These are phyloP conservation scores for Rhinoptilus africanus DNA, from an alignment of 2,113 vertebrate genomes.

Conservation along the genomic window DNA sequence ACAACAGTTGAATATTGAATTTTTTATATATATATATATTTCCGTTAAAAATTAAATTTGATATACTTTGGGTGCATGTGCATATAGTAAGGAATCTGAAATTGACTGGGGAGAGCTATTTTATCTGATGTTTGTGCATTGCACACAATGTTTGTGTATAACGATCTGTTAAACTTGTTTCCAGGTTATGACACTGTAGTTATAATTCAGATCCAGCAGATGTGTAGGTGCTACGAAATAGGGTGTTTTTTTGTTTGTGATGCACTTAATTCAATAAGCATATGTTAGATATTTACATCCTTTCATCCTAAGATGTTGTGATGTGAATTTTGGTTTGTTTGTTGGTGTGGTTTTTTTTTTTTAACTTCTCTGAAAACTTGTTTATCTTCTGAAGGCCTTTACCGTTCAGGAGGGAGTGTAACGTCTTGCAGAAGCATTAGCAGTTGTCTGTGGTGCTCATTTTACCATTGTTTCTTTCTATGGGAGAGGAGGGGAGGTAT, in stretches of 20 bases:
- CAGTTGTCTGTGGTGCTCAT: neutral
- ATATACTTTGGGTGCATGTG: neutral
- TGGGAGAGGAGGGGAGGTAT: neutral
- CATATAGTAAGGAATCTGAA: neutral
- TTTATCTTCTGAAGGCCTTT: neutral
- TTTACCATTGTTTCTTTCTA: neutral
- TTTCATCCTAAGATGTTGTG: neutral
- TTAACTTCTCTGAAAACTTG: neutral
- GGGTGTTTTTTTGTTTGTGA: neutral
- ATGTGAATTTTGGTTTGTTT: neutral
- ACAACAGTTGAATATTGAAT: neutral
- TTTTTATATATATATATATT: rapidly evolving
- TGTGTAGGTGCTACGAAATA: neutral
- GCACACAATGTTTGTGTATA: neutral
- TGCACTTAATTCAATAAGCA: neutral
- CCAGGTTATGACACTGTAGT: neutral
- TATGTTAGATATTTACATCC: neutral
- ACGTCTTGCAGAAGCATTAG: neutral
- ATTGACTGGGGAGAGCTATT: neutral
- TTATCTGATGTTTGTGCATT: neutral
- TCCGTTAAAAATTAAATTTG: neutral
- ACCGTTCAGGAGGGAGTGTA: neutral
- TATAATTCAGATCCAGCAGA: neutral
- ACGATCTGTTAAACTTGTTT: neutral
- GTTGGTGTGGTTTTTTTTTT: neutral